Percentiles rank a stretch among this genome's conserved stretches.
These are phyloP conservation scores for Diaperis boleti DNA, from an alignment of 2,888 invertebrate genomes.

Conservation along the genomic window DNA sequence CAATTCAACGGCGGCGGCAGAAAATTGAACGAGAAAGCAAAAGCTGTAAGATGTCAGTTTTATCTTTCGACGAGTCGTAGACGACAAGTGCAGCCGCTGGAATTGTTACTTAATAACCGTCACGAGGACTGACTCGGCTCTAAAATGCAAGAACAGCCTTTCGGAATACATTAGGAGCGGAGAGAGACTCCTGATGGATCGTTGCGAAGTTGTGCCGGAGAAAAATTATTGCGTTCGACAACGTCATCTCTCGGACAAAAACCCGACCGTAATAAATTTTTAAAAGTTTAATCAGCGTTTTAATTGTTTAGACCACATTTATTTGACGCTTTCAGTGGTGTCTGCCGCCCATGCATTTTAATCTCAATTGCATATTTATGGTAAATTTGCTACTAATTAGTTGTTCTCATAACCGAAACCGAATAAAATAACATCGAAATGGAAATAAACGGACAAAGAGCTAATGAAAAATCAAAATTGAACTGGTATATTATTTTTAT, in stretches of 20 bases:
- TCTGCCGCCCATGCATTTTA: too few relatives aligned
- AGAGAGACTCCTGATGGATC: neutral
- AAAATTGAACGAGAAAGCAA: constrained; percentile 23
- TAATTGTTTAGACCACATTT: too few relatives aligned
- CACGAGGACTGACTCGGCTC: neutral
- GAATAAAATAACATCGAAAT: neutral
- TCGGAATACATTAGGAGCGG: neutral
- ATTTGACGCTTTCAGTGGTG: too few relatives aligned
- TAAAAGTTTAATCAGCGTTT: too few relatives aligned
- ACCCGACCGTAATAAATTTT: constrained; percentile 9
- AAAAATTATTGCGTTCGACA: constrained; percentile 26
- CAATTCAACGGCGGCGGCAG: constrained; percentile 8
- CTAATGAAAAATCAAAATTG: too few relatives aligned
- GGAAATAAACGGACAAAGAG: too few relatives aligned
- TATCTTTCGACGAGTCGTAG: constrained; percentile 14
- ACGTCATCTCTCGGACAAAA: constrained; percentile 11
- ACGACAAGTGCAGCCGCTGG: constrained; percentile 2
- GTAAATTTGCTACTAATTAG: too few relatives aligned
- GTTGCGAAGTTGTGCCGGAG: constrained; percentile 9
- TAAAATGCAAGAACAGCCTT: neutral
- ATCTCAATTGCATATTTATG: too few relatives aligned
- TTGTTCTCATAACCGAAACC: too few relatives aligned
- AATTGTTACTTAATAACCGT: constrained; percentile 18
- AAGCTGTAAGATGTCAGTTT: constrained; percentile 18
- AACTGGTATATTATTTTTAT: too few relatives aligned